phyloP scores from a whole-genome alignment of 2,797 vertebrate species.

The Girardinus metallicus region DNA sequence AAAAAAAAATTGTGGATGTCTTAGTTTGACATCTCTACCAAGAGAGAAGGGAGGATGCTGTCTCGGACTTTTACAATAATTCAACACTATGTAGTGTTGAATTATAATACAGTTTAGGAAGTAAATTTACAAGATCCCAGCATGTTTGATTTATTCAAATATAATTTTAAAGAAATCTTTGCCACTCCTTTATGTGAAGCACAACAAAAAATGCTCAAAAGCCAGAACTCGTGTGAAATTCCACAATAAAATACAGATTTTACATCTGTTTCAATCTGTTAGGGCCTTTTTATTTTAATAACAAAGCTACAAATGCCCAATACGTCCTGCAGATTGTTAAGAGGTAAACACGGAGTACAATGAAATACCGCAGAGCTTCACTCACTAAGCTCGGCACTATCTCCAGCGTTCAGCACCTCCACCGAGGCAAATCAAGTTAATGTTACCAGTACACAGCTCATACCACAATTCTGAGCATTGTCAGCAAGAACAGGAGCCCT shows the following conservation, averaged over 20 bases:
- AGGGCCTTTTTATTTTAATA: constrained; percentile 6
- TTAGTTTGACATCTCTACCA: neutral
- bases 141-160: constrained; percentile 6
- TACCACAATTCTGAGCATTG: constrained; percentile 40
- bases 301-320: constrained; percentile 25
- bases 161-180: neutral
- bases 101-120: neutral
- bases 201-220: neutral
- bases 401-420: constrained; percentile 50
- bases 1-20: neutral
- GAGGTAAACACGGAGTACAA: constrained; percentile 12
- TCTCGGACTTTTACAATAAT: neutral
- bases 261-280: constrained; percentile 8
- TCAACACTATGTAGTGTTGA: neutral
- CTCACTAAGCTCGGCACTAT: constrained; percentile 45
- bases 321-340: constrained; percentile 31
- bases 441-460: constrained; percentile 58
- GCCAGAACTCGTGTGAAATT: neutral
- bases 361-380: constrained; percentile 32
- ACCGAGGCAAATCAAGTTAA: constrained; percentile 46
- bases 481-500: constrained; percentile 58
- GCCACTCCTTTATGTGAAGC: neutral
- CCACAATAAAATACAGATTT: neutral
- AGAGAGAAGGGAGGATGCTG: neutral
- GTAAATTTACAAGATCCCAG: neutral